Percentiles rank a stretch among this genome's conserved stretches.
Conservation (phyloP, 2,113 vertebrate species). For the Hyaena hyaena region DNA sequence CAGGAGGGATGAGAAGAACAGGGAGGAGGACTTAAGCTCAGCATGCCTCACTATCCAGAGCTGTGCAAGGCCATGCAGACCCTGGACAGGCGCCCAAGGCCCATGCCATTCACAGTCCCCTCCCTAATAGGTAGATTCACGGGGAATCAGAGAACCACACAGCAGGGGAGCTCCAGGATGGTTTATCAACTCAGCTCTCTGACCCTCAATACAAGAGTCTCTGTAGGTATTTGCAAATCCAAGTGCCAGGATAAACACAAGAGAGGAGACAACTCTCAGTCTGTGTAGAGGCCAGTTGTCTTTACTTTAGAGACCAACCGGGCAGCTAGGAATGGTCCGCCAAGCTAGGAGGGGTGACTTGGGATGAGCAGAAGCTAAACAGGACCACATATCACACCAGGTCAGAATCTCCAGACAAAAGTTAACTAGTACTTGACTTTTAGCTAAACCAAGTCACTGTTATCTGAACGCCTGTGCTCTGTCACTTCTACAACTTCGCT, state of each 20-base stretch:
- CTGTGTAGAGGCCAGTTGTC: too few species aligned
- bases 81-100: background rate
- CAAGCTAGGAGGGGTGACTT: background rate
- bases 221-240: background rate
- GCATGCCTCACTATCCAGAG: background rate
- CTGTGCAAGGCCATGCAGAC: rapidly evolving
- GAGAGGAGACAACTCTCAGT: background rate
- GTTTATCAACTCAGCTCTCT: background rate
- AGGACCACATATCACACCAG: background rate
- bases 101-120: background rate
- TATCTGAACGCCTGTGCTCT: background rate
- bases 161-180: background rate
- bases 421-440: background rate
- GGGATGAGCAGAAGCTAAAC: background rate
- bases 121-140: background rate
- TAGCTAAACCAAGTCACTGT: background rate
- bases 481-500: background rate
- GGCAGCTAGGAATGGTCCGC: background rate
- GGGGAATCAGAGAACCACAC: background rate
- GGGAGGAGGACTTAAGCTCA: background rate
- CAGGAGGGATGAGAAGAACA: background rate
- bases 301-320: background rate
- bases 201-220: background rate
- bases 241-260: background rate
- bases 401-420: background rate